Base-by-base conservation (phyloP, 2,797 vertebrate species). In the Rhabdomys pumilio region DNA sequence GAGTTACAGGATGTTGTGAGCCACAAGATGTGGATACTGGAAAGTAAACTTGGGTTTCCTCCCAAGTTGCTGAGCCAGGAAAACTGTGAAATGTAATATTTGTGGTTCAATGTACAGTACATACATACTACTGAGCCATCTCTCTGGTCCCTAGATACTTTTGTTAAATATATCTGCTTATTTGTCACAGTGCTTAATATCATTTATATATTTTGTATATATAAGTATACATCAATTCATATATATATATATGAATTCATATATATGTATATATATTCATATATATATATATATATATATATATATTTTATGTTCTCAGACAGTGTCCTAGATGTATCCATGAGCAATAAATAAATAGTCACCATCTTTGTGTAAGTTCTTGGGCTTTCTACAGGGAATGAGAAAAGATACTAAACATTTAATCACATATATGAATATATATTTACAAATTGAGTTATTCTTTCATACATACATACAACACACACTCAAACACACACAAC, bases 281-380 rank as follows among this genome's bases (percentile, higher is more conserved):
- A 65, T 75, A 67, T 47, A 76, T 8, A 38, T 31, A 53, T 57
- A 31, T 55, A 53, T 57, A 31, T 55, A 53, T 57, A 31, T 55
- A 44, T 29, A 15, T 24, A 90, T 22, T 8, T 83, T 47, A 22
- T 79, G 57, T 59, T 69, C 69, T 77, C 41, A 91, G 50, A 90
- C 10, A 55, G 29, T 63, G 55, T 86, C 19, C n/a, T 82, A 44
- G 41, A 65, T 38, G 72, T 15, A 77, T 44, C 76, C 34, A 41
- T 73, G 15, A 73, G 24, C 38, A 97, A 89, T 57, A 96, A 91
- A 92, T 24, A 84, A 92, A 92, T 19, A 85, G 50, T 93, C 65
- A 81, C 22, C 88, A 65, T 73, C 34, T 6, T 93, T 95, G 44
- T 59, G 59, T 90, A 67, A 93, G n/a, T 85, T 14, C 24, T 76